Percentiles rank a stretch among this genome's conserved stretches.
phyloP scores from a whole-genome alignment of 2,888 invertebrate genomes.

The Lepidochrysops patricia region DNA sequence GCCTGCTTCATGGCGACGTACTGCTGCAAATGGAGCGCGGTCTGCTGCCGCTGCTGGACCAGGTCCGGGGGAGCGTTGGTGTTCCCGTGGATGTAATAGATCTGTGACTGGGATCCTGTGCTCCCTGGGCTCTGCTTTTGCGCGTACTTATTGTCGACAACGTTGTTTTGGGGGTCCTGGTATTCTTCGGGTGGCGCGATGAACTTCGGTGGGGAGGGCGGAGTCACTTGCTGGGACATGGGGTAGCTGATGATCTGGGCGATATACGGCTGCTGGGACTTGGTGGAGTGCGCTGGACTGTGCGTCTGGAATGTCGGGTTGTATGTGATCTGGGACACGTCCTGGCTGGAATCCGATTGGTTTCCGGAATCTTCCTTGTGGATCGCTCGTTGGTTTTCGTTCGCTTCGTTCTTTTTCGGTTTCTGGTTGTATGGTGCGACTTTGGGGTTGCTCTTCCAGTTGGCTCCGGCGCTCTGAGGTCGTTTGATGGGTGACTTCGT shows the following conservation, averaged over 20 bases:
- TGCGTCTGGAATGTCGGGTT: constrained; percentile 72
- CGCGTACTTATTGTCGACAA: constrained; percentile 43
- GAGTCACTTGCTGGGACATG: constrained; percentile 62
- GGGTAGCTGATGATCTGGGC: constrained; percentile 67
- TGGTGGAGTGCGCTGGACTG: constrained; percentile 62
- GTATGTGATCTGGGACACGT: constrained; percentile 62
- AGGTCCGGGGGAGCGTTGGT: constrained; percentile 48
- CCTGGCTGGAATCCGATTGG: constrained; percentile 36
- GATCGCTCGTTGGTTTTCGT: constrained; percentile 43
- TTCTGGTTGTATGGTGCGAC: constrained; percentile 57
- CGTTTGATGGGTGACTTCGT: constrained; percentile 61
- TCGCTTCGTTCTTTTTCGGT: constrained; percentile 51
- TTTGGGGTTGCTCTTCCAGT: constrained; percentile 64
- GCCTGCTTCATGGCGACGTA: constrained; percentile 73
- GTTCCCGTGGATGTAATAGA: constrained; percentile 65
- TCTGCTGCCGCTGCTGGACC: constrained; percentile 64
- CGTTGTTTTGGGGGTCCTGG: constrained; percentile 59
- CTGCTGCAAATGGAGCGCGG: constrained; percentile 64
- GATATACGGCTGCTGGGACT: constrained; percentile 61
- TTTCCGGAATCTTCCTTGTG: constrained; percentile 42
- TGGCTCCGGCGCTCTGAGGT: constrained; percentile 59
- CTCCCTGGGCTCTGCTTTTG: constrained; percentile 33
- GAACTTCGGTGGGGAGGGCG: constrained; percentile 60
- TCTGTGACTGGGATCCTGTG: constrained; percentile 45
- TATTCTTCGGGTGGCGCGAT: constrained; percentile 68